Conservation (phyloP, 2,113 vertebrate species). For the Perca flavescens region DNA sequence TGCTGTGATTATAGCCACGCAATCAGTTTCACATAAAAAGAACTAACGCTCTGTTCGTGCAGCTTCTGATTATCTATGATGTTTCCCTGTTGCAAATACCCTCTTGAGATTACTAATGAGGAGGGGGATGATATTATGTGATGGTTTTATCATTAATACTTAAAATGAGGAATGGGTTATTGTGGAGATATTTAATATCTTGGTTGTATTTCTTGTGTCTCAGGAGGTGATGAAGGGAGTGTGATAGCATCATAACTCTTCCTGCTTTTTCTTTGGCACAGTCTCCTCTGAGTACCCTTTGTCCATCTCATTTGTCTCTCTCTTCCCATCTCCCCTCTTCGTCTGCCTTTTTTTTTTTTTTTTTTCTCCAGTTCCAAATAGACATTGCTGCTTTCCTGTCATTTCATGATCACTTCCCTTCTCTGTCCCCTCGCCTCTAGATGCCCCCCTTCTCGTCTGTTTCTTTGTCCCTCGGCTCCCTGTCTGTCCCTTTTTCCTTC, state of each 20-base stretch:
- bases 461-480: constrained; percentile 47
- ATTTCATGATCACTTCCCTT: constrained; percentile 39
- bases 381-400: constrained; percentile 17
- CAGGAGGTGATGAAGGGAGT: constrained; percentile 30
- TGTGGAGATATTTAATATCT: constrained; percentile 25
- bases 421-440: constrained; percentile 27
- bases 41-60: neutral
- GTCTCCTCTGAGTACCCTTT: constrained; percentile 3
- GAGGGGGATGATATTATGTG: constrained; percentile 13
- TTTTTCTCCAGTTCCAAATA: neutral
- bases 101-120: constrained; percentile 35
- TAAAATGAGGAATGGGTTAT: constrained; percentile 31
- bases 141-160: constrained; percentile 29
- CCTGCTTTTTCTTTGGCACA: constrained; percentile 12
- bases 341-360: neutral
- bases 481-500: constrained; percentile 60
- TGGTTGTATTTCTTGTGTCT: constrained; percentile 27
- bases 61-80: constrained; percentile 9
- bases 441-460: constrained; percentile 34
- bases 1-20: constrained; percentile 22
- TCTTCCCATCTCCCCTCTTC: neutral
- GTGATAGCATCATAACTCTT: constrained; percentile 38
- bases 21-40: constrained; percentile 21
- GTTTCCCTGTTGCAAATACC: neutral
- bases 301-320: constrained; percentile 32